Conservation (phyloP, 2,888 invertebrate species). For the Trichopoda pennipes region DNA sequence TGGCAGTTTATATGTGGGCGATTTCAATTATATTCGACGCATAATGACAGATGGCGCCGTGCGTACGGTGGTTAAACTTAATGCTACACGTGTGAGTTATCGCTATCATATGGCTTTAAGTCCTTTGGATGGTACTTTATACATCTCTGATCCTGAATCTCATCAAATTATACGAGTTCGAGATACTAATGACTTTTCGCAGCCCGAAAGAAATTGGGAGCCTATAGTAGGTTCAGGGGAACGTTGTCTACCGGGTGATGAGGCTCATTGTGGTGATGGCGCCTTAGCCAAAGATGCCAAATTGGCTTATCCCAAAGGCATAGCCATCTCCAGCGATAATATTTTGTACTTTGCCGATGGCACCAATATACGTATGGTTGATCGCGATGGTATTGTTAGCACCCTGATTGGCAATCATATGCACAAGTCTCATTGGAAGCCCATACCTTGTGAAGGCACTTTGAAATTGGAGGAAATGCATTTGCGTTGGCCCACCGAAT, state of each 20-base stretch:
- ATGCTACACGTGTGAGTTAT: constrained; percentile 96
- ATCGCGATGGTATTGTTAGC: constrained; percentile 94
- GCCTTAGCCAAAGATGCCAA: constrained; percentile 95
- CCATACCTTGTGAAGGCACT: constrained; percentile 95
- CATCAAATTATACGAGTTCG: constrained; percentile 95
- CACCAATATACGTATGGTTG: constrained; percentile 95
- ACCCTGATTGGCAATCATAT: constrained; percentile 96
- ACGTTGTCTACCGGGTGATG: constrained; percentile 94
- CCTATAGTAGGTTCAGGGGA: constrained; percentile 97
- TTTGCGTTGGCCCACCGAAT: constrained; percentile 96
- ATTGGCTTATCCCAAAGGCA: constrained; percentile 97
- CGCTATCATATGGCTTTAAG: constrained; percentile 98
- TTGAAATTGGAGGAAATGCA: constrained; percentile 95
- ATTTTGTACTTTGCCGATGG: constrained; percentile 97
- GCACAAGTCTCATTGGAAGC: constrained; percentile 96
- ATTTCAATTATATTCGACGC: constrained; percentile 95
- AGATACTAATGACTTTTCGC: constrained; percentile 89
- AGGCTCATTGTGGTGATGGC: constrained; percentile 97
- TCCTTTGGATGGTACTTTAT: constrained; percentile 95
- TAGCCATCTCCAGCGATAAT: constrained; percentile 95
- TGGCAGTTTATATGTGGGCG: constrained; percentile 96
- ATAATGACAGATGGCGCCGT: constrained; percentile 91
- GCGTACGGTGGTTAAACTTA: constrained; percentile 82
- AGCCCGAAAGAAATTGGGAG: constrained; percentile 96
- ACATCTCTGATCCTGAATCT: constrained; percentile 97